Evolutionary conservation across 2,888 invertebrate species (phyloP).

Genomic region (Oscheius sp.): DNA sequence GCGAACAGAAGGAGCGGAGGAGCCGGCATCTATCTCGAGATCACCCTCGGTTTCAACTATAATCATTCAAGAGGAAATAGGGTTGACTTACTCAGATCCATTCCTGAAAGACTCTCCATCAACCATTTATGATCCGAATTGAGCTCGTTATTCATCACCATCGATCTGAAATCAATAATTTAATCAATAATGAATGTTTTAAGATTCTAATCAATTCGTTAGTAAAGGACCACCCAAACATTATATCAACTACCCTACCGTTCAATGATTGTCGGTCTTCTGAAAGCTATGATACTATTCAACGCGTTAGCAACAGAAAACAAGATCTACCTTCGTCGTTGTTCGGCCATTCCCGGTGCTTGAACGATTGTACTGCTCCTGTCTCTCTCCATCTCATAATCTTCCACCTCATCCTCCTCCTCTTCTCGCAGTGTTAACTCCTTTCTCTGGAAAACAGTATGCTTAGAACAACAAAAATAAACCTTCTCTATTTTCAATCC

Average conservation of each 20-base stretch:
- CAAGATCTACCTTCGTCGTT: conserved; percentile 31
- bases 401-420: conserved; percentile 49
- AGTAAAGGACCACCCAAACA: no score
- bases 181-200: no score
- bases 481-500: conserved; percentile 43
- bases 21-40: conserved; percentile 32
- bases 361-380: conserved; percentile 15
- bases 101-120: conserved; percentile 55
- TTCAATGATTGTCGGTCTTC: conserved; percentile 6
- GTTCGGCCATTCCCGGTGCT: conserved; percentile 37
- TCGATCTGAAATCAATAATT: conserved; percentile 26
- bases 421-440: conserved; percentile 45
- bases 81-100: conserved; percentile 52
- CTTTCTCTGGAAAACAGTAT: no score
- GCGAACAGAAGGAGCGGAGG: conserved; percentile 36
- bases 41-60: conserved; percentile 54
- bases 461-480: no score
- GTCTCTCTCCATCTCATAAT: conserved; percentile 39
- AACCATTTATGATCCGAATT: conserved; percentile 56
- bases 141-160: conserved; percentile 41
- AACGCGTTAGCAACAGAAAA: background rate
- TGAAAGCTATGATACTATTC: background rate
- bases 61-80: background rate
- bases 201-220: no score
- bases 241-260: conserved; percentile 1